A percentile compares a stretch with the other conserved stretches of the same genome.
These are phyloP conservation scores for Papilio protenor DNA, from an alignment of 2,888 invertebrate genomes.

Conservation along the genomic window DNA sequence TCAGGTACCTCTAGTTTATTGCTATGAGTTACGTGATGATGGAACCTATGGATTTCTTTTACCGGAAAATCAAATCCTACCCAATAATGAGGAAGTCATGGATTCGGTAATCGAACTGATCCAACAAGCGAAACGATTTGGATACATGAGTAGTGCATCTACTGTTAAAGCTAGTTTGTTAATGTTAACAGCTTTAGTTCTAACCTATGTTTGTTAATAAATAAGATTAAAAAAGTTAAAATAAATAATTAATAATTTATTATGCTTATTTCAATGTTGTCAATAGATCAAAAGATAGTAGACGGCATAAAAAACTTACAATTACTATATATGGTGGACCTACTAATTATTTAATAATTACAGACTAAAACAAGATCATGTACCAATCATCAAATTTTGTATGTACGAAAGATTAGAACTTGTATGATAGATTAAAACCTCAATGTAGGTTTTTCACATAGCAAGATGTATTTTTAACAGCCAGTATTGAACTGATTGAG, in stretches of 20 bases:
- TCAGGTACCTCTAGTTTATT: slow-evolving; percentile 86
- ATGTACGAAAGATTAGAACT: too few species aligned
- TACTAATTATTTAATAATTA: too few species aligned
- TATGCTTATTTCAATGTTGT: background rate
- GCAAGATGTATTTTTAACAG: too few species aligned
- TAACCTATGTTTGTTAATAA: slow-evolving; percentile 5
- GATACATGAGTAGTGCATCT: slow-evolving; percentile 60
- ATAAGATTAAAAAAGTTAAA: background rate
- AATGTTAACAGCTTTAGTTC: slow-evolving; percentile 15
- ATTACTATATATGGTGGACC: too few species aligned
- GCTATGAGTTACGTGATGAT: slow-evolving; percentile 88
- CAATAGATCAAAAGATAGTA: too few species aligned
- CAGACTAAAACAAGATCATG: too few species aligned
- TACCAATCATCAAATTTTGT: too few species aligned
- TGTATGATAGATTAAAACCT: too few species aligned
- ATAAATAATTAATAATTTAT: background rate
- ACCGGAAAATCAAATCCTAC: slow-evolving; percentile 87
- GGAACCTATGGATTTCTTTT: slow-evolving; percentile 88
- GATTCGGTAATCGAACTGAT: slow-evolving; percentile 72
- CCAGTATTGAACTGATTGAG: too few species aligned
- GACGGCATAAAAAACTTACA: too few species aligned
- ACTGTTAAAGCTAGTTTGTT: slow-evolving; percentile 13
- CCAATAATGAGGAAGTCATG: slow-evolving; percentile 85
- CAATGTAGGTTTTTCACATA: too few species aligned
- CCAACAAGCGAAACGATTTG: slow-evolving; percentile 68